Evolutionary conservation across 2,888 invertebrate species (phyloP).

Genomic region (Nemapogon koenigi): DNA sequence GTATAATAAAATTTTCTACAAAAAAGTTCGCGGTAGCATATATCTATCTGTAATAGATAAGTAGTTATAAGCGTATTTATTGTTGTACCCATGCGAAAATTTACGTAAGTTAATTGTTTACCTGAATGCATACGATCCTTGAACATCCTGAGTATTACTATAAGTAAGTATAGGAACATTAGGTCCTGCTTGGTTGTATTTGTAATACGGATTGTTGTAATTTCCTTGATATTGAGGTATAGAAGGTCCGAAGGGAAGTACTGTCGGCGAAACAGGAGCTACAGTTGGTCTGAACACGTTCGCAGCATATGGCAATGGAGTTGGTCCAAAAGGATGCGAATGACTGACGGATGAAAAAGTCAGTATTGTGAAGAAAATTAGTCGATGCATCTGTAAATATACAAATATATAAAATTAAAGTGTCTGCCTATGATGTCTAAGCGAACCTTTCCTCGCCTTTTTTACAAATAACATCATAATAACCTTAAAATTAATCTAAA

Average conservation of each 20-base stretch:
- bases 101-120: too few species aligned
- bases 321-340: conserved; percentile 7
- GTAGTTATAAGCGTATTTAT: too few species aligned
- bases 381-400: conserved; percentile 24
- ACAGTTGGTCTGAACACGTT: background rate
- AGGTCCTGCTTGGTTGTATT: conserved; percentile 10
- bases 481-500: too few species aligned
- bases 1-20: too few species aligned
- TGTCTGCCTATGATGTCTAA: too few species aligned
- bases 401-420: too few species aligned
- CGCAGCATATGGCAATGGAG: conserved; percentile 4
- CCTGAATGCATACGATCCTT: conserved; percentile 67
- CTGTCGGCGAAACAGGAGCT: background rate
- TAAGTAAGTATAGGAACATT: conserved; percentile 58
- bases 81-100: too few species aligned
- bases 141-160: conserved; percentile 60
- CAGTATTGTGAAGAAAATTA: conserved; percentile 15
- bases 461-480: too few species aligned
- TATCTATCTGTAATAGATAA: too few species aligned
- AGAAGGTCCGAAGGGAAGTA: conserved; percentile 2
- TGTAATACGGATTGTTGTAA: conserved; percentile 35
- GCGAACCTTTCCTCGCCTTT: too few species aligned
- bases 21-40: too few species aligned
- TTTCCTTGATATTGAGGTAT: background rate
- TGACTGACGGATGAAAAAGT: conserved; percentile 7